Evolutionary conservation across 2,888 invertebrate species (phyloP), one percentile per base, ranked within the genome.

Genomic region (Chalcis sispes): DNA sequence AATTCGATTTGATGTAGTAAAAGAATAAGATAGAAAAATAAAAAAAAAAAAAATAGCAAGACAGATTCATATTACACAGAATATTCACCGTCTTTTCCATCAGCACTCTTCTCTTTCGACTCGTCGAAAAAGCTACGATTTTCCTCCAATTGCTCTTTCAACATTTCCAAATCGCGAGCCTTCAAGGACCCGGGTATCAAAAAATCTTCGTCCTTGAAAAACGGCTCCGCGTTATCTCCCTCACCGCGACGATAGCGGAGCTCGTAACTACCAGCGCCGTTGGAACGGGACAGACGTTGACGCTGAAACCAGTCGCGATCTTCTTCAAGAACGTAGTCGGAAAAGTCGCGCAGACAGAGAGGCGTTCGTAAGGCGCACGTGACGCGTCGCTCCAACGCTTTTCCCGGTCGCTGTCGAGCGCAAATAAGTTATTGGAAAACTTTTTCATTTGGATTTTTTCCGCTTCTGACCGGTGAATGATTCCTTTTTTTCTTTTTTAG

Each of bases 341-440:
- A 90, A 84, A 91, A 92, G 81, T 91, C 91, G 85, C 90, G 89
- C 54, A 92, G 85, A 78, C 91, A 90, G 29, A 91, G 82, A 2
- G 91, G 90, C 50, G 91, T 91, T 4, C 89, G 83, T 75, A 91
- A 84, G 82, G 27, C 52, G 13, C 27, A 65, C 1, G 70, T 70
- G 20, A 58, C 27, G 5, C 42, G 54, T 0, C 48, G 50, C n/a
- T 50, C 66, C 15, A 62, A 50, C 20, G 61, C 27, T 54, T 66
- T 36, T 7, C 36, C 32, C 2, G 70, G 64, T 13, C 42, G 42
- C 1, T 56, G 8, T 0, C 20, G 8, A 20, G 52, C 58, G 20
- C 7, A 15, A n/a, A 40, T n/a, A 27, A 59, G 40, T 70, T 69
- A 56, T 69, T 59, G 32, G 36, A 48, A 59, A 70, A 70, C 32